A percentile compares a stretch with the other conserved stretches of the same genome.
These are phyloP conservation scores for Ophioninae sp. DNA, from an alignment of 2,888 invertebrate genomes.

Conservation along the genomic window DNA sequence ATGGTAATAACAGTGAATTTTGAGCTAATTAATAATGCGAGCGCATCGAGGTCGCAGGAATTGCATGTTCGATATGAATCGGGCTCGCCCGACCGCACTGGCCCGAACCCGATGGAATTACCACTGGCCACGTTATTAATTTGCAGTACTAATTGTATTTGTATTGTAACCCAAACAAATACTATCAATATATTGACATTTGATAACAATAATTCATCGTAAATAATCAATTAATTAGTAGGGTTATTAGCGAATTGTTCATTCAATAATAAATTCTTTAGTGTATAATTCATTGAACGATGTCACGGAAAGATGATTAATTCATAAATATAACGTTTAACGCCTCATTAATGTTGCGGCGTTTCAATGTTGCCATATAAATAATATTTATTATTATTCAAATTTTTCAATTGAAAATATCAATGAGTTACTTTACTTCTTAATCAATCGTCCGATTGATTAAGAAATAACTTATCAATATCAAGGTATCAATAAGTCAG, in stretches of 20 bases:
- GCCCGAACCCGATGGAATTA: neutral
- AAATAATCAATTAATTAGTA: neutral
- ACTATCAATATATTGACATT: neutral
- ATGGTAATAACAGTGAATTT: conserved; percentile 15
- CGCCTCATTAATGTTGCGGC: neutral
- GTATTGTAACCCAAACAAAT: neutral
- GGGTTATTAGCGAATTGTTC: neutral
- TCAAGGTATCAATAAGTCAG: too few relatives aligned
- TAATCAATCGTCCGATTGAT: too few relatives aligned
- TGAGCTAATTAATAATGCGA: conserved; percentile 29
- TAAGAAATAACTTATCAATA: neutral
- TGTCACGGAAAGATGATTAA: neutral
- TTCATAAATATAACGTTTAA: neutral
- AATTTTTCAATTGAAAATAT: too few relatives aligned
- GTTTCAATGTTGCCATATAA: neutral
- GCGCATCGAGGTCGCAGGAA: conserved; percentile 14
- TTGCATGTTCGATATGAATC: neutral
- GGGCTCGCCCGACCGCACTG: neutral
- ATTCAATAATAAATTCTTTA: neutral
- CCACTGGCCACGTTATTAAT: neutral
- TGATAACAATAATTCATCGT: neutral
- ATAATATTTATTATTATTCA: neutral
- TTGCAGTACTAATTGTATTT: neutral
- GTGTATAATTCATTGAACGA: too few relatives aligned
- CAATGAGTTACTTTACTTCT: too few relatives aligned